Evolutionary conservation across 1,140 invertebrate genomes (phyloP).

Genomic region (Onthophagus taurus): DNA sequence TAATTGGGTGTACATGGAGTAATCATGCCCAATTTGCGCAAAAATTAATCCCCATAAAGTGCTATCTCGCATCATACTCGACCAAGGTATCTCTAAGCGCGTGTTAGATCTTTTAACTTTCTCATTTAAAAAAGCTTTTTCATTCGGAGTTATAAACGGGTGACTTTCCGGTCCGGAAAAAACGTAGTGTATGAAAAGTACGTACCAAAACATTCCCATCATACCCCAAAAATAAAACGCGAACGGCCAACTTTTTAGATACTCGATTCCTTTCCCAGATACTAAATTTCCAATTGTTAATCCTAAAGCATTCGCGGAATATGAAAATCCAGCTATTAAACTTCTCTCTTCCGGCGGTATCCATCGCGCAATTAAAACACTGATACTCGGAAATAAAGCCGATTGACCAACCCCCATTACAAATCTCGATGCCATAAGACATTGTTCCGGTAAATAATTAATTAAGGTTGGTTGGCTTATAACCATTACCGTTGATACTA

Average conservation of each 20-base stretch:
- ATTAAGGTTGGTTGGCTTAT: background rate
- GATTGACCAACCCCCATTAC: constrained; percentile 9
- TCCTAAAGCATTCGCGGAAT: constrained; percentile 6
- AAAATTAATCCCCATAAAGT: constrained; percentile 2
- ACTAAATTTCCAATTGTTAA: constrained; percentile 4
- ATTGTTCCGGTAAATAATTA: background rate
- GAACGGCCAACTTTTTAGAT: background rate
- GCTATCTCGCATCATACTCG: background rate
- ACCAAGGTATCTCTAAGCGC: constrained; percentile 1
- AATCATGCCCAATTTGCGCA: constrained; percentile 6
- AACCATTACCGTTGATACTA: constrained; percentile 3
- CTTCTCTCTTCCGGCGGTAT: constrained; percentile 8
- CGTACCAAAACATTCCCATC: constrained; percentile 3
- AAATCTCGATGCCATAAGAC: background rate
- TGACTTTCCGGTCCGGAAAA: constrained; percentile 1
- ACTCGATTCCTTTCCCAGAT: background rate
- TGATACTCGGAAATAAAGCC: background rate
- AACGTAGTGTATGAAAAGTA: background rate
- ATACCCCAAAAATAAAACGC: constrained; percentile 8
- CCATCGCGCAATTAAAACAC: constrained; percentile 9
- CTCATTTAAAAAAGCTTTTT: background rate
- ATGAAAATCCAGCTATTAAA: constrained; percentile 4
- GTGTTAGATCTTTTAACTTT: background rate
- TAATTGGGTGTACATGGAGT: constrained; percentile 1
- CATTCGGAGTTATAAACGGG: background rate